These are phyloP conservation scores for Oostethus manadensis DNA, from an alignment of 2,113 vertebrate species.

Conservation along the genomic window DNA sequence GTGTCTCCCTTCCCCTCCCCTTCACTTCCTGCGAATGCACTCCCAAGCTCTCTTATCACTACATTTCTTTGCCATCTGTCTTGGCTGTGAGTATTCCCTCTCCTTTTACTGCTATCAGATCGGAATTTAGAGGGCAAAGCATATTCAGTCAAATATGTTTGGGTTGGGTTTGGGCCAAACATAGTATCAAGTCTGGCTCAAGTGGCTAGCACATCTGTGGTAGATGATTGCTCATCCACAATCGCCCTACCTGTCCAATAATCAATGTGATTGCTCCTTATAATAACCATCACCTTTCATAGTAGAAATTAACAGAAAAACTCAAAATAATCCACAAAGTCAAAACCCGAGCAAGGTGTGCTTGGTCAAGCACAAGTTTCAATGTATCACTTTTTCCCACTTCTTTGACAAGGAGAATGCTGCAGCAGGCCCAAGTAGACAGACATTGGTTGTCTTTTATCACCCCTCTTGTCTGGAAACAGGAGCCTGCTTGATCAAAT, in stretches of 20 bases:
- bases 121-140: constrained; percentile 34
- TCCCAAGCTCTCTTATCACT: constrained; percentile 34
- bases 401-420: constrained; percentile 31
- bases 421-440: constrained; percentile 43
- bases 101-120: constrained; percentile 29
- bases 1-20: constrained; percentile 4
- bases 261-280: too few relatives aligned
- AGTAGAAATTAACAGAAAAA: too few relatives aligned
- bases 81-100: constrained; percentile 16
- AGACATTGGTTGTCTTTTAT: constrained; percentile 29
- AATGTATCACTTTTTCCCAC: too few relatives aligned
- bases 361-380: too few relatives aligned
- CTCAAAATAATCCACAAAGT: too few relatives aligned
- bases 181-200: too few relatives aligned
- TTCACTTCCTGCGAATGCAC: not conserved
- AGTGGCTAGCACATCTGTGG: constrained; percentile 43
- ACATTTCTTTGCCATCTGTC: constrained; percentile 19
- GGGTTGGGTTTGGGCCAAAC: constrained; percentile 1
- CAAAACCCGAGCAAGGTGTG: constrained; percentile 17
- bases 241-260: too few relatives aligned
- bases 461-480: constrained; percentile 34
- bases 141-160: constrained; percentile 3
- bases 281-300: too few relatives aligned
- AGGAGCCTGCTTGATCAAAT: constrained; percentile 50
- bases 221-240: too few relatives aligned